Base-by-base conservation (phyloP, 2,797 vertebrate species). In the Scolopax rusticola region DNA sequence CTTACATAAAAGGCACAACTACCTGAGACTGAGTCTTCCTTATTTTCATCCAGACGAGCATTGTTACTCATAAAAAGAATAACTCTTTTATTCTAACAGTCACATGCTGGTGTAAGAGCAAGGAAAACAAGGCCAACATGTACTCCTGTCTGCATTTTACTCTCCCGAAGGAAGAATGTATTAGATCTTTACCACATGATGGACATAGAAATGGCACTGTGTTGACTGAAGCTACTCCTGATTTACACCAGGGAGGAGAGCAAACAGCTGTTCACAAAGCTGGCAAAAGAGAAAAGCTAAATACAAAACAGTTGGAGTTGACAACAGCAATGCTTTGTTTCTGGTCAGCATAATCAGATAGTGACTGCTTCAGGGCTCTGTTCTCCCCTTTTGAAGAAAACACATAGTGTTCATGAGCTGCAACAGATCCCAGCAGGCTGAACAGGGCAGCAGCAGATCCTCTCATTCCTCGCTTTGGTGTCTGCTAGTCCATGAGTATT, bases 281-380 rank as follows among this genome's bases (percentile, higher is more conserved):
- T 68, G 67, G 6, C 57, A 50, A 51, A 93, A 43, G 18, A 50
- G 92, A 82, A 90, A 95, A 97, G n/a, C 63, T 86, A 95, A 96
- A 95, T 57, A 41, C 7, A 60, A 78, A 95, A 48, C 19, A 67
- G 60, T 56, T 94, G 78, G 90, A 86, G 63, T 69, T 78, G 68
- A 83, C 38, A 93, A 64, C 27, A 78, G 47, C 68, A 53, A 36
- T 54, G 45, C 47, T 93, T 94, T 87, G 27, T 80, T 96, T 96
- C 70, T 93, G 90, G 91, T 97, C 93, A 80, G 51, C 85, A 60
- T 48, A 94, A 94, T 71, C 63, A 95, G 69, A 91, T 51, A 95
- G 89, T 2, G 90, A 63, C 28, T 54, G 84, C 78, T 96, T 93
- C 73, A 89, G 92, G 60, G 60, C 24, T 95, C 40, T 45, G 18